These are phyloP conservation scores for Eurystomus gularis DNA, from an alignment of 2,113 vertebrate species.

Conservation along the genomic window DNA sequence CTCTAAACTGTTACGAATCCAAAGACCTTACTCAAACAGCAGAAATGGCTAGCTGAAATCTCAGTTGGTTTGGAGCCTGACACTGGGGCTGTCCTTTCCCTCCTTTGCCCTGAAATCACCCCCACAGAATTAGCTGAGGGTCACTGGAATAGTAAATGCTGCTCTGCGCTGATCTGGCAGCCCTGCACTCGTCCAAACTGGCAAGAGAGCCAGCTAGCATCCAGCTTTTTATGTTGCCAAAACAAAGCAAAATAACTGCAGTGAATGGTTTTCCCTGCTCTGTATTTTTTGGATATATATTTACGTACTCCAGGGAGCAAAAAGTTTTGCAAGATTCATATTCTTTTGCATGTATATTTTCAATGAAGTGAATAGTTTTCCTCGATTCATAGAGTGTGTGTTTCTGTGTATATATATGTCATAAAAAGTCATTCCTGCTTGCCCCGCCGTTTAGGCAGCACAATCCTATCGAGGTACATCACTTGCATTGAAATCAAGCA, in stretches of 20 bases:
- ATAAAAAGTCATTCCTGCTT: not conserved
- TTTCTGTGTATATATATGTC: not conserved
- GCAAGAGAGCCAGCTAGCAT: not conserved
- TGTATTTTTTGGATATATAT: not conserved
- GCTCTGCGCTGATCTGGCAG: not conserved
- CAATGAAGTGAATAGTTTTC: not conserved
- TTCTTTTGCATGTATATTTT: not conserved
- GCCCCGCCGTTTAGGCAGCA: not conserved
- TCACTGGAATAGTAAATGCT: not conserved
- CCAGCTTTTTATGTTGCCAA: constrained; percentile 1
- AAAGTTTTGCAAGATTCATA: not conserved
- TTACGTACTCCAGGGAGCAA: not conserved
- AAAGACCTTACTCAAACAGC: not conserved
- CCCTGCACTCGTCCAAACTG: not conserved
- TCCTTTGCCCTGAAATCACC: not conserved
- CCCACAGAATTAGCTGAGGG: not conserved
- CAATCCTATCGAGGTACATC: not conserved
- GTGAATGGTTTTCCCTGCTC: not conserved
- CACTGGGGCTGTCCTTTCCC: not conserved
- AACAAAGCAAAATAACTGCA: constrained; percentile 31
- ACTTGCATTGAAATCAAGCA: not conserved
- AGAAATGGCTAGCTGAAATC: not conserved
- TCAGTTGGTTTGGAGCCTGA: not conserved
- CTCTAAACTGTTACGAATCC: not conserved
- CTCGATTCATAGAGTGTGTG: not conserved